Percentiles rank a stretch among this genome's conserved stretches.
Conservation (phyloP, 2,888 invertebrate genomes). For the Eupithecia abbreviata region DNA sequence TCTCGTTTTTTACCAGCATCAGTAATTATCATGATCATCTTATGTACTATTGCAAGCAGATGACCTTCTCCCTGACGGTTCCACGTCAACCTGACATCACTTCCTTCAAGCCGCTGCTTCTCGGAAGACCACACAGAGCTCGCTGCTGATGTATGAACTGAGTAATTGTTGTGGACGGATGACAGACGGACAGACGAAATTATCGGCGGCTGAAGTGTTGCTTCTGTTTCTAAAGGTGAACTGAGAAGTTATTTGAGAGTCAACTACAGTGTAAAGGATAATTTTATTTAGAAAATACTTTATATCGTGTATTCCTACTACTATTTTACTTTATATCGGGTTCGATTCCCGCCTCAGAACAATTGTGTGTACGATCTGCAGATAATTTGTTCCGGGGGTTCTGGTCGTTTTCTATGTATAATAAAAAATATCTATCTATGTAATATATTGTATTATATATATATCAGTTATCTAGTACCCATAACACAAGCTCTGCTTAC, state of each 20-base stretch:
- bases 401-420: too few relatives aligned
- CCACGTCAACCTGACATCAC: constrained; percentile 4
- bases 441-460: too few relatives aligned
- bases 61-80: constrained; percentile 9
- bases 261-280: neutral
- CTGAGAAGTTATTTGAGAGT: neutral
- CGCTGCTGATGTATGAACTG: constrained; percentile 40
- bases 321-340: too few relatives aligned
- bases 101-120: constrained; percentile 17
- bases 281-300: neutral
- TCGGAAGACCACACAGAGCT: constrained; percentile 41
- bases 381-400: too few relatives aligned
- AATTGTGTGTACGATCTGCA: too few relatives aligned
- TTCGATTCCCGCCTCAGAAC: too few relatives aligned
- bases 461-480: too few relatives aligned
- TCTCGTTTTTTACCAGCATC: neutral
- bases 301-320: neutral
- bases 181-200: constrained; percentile 38
- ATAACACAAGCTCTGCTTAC: too few relatives aligned
- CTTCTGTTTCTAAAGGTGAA: neutral
- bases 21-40: neutral
- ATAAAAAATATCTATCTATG: too few relatives aligned
- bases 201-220: constrained; percentile 23
- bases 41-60: neutral
- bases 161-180: constrained; percentile 39